Evolutionary conservation across 2,888 invertebrate species (phyloP), one percentile per base, ranked within the genome.

Genomic region (Lysandra bellargus): DNA sequence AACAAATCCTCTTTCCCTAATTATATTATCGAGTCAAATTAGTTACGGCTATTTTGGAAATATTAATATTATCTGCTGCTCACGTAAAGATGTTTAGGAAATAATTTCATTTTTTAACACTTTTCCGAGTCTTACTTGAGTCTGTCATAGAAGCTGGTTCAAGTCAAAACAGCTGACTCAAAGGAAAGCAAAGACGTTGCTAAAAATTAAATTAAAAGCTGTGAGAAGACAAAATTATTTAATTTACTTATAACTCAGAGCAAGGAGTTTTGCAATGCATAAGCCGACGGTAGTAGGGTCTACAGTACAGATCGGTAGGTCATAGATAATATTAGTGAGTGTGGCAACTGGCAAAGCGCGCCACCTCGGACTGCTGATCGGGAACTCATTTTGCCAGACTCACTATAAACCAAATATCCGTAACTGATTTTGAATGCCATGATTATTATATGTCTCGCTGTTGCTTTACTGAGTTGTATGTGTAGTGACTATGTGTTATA

Each of bases 391-490:
- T 40, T 40, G 40, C 40, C 40, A 6, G 6, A 40, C 40, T 40
- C 12, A 53, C 3, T 57, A 53, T 53, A 53, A 44, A 9, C 49
- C 49, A 49, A 57, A 57, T 57, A 57, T 57, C 57, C 57, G 57
- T 57, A 57, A 17, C 57, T 57, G 17, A 57, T 57, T 17, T 57
- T 17, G 57, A 4, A 17, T 12, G 49, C 9, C 9, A 44, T 44
- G 2, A 44, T 49, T 1, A 44, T 53, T 12, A 12, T 17, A 33
- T 60, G 30, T 79, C 74, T 79, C 23, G 60, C 73, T 74, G 30
- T 79, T 60, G 57, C 61, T 79, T 12, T 69, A 78, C 44, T 76
- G 69, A 64, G 76, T 75, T 78, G 49, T 74, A 44, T 79, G 44
- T 79, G 60, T 78, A 49, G 72, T 72, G 17, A 17, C 9, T 57